phyloP scores from a whole-genome alignment of 2,888 invertebrate genomes.

The Drosophila hamatofila region DNA sequence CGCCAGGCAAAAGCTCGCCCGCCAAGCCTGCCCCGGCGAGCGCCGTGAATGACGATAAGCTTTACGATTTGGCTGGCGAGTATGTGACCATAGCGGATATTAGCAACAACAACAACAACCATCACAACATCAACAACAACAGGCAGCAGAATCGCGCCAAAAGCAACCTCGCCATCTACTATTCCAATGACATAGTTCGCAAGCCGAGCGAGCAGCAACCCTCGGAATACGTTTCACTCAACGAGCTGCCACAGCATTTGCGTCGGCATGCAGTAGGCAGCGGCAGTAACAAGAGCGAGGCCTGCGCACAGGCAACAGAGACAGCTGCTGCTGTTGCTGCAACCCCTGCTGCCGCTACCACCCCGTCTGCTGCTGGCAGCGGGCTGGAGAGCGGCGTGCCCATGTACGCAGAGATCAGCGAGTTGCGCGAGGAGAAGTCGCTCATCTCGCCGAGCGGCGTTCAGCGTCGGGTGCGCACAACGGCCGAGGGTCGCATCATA shows the following conservation, averaged over 20 bases:
- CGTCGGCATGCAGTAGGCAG: conserved; percentile 48
- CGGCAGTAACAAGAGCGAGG: conserved; percentile 33
- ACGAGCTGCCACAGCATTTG: conserved; percentile 89
- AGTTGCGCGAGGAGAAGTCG: conserved; percentile 75
- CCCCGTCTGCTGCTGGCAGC: conserved; percentile 12
- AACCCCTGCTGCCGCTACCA: conserved; percentile 5
- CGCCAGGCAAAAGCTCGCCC: conserved; percentile 86
- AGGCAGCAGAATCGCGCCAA: conserved; percentile 40
- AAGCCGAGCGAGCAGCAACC: conserved; percentile 83
- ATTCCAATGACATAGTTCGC: conserved; percentile 89
- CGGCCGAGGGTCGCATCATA: conserved; percentile 94
- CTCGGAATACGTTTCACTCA: conserved; percentile 91
- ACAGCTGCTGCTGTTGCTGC: conserved; percentile 16
- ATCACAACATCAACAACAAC: conserved; percentile 86
- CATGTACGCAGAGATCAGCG: conserved; percentile 83
- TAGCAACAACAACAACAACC: conserved; percentile 89
- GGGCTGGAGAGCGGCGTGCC: conserved; percentile 60
- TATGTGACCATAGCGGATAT: conserved; percentile 95
- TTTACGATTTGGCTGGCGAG: conserved; percentile 88
- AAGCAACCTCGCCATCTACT: conserved; percentile 85
- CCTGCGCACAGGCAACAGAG: conserved; percentile 53
- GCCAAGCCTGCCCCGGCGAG: conserved; percentile 84
- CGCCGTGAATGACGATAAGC: conserved; percentile 83
- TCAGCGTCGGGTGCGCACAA: conserved; percentile 89
- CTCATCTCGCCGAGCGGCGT: conserved; percentile 54